Base-by-base conservation (phyloP, 2,888 invertebrate species). In the Chaetogeoica ovagalla region DNA sequence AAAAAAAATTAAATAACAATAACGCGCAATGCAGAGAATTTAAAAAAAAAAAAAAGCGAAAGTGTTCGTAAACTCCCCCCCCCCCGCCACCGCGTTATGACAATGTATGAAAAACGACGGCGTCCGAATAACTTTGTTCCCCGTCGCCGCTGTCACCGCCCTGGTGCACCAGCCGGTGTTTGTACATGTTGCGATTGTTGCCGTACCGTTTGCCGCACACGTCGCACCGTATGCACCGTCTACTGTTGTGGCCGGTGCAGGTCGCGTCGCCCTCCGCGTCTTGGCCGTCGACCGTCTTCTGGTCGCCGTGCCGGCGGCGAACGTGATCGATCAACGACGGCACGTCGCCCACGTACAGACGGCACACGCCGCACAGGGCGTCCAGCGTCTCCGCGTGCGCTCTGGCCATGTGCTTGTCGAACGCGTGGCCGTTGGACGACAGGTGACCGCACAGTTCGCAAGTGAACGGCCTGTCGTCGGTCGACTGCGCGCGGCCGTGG, bases 191-290 rank as follows among this genome's bases (percentile, higher is more conserved):
- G 21, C 59, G 39, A 9, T 71, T 43, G 59, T 71, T 71, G 43
- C 71, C 71, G 59, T 71, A 71, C 5, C 17, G 59, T 55, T 71
- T 71, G 19, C 59, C 71, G 43, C 71, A 71, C 71, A 71, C 71
- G 23, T 21, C 11, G 59, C 71, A 71, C 59, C 57, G 71, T 59
- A 71, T 71, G 30, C 30, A 30, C 30, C 30, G 30, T 30, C 30
- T 30, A 4, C 30, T 4, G 30, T 30, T 2, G 30, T 30, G 4
- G 30, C 30, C 30, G n/a, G n/a, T 30, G 4, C 30, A 2, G 30
- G n/a, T n/a, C 30, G 30, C 30, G 30, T 30, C 30, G 30, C 30
- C 30, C 30, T 1, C 30, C 2, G 21, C 39, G 9, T 39, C 15
- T 2, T 1, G n/a, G 13, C 30, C 43, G 39, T 30, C 30, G 30